Evolutionary conservation across 2,797 vertebrate species (phyloP).

Genomic region (Chrosomus eos): DNA sequence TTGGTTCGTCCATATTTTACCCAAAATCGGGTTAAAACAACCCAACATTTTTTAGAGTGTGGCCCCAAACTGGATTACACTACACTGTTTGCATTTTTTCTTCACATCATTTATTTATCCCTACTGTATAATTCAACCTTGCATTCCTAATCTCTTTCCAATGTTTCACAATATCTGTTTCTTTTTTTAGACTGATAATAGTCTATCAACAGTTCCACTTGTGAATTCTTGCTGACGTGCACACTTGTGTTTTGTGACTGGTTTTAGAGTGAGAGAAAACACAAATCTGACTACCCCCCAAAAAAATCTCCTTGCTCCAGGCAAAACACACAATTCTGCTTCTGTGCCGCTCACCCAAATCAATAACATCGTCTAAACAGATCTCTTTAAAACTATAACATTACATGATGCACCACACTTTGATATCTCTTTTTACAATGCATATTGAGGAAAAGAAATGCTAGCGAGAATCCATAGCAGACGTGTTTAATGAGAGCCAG

Average conservation of each 20-base stretch:
- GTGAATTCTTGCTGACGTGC: background rate
- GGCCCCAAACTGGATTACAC: too few species aligned
- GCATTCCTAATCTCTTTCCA: background rate
- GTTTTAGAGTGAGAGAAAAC: background rate
- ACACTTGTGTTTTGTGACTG: background rate
- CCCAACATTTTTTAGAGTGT: too few species aligned
- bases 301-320: background rate
- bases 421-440: slow-evolving; percentile 7
- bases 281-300: background rate
- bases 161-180: background rate
- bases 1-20: too few species aligned
- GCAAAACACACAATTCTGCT: background rate
- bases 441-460: background rate
- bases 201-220: background rate
- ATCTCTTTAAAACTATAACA: background rate
- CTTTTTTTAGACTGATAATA: background rate
- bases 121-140: background rate
- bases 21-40: too few species aligned
- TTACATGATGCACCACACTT: background rate
- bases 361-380: background rate
- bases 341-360: background rate
- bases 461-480: slow-evolving; percentile 59
- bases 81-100: too few species aligned
- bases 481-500: slow-evolving; percentile 69
- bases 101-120: too few species aligned